Conservation (phyloP, 2,888 invertebrate genomes). For the Phaedon cochleariae region DNA sequence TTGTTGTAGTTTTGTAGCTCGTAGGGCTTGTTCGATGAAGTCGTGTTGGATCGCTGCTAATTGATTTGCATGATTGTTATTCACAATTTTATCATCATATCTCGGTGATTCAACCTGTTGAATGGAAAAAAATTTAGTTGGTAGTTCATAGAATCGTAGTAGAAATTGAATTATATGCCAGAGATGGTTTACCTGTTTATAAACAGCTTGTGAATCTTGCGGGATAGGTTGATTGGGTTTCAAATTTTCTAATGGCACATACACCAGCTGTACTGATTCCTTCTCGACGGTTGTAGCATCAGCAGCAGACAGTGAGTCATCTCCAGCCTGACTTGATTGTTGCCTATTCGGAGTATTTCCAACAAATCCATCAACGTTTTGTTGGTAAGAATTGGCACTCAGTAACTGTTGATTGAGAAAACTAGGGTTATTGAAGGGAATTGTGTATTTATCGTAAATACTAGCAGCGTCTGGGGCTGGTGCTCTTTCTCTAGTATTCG, state of each 20-base stretch:
- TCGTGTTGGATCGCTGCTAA: constrained; percentile 59
- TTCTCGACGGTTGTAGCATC: constrained; percentile 42
- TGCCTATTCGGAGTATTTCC: neutral
- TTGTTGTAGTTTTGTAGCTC: constrained; percentile 58
- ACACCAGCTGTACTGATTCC: constrained; percentile 80
- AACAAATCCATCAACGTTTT: neutral
- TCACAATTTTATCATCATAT: constrained; percentile 46
- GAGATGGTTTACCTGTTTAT: constrained; percentile 54
- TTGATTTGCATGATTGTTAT: constrained; percentile 24
- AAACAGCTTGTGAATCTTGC: constrained; percentile 55
- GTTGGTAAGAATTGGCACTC: constrained; percentile 36
- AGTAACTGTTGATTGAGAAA: constrained; percentile 45
- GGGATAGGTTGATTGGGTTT: constrained; percentile 64
- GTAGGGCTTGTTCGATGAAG: constrained; percentile 59
- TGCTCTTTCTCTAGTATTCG: constrained; percentile 19
- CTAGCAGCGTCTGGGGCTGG: constrained; percentile 44
- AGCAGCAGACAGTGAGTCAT: neutral
- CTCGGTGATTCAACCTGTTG: constrained; percentile 59
- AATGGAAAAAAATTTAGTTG: neutral
- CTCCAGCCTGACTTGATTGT: neutral
- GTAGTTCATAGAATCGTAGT: neutral
- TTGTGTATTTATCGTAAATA: constrained; percentile 46
- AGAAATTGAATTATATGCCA: neutral
- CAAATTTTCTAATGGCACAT: constrained; percentile 77
- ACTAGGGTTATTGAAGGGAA: constrained; percentile 43